Percentiles rank a stretch among this genome's conserved stretches.
Evolutionary conservation across 2,113 vertebrate genomes (phyloP).

Genomic region (Benitochromis conjunctus): DNA sequence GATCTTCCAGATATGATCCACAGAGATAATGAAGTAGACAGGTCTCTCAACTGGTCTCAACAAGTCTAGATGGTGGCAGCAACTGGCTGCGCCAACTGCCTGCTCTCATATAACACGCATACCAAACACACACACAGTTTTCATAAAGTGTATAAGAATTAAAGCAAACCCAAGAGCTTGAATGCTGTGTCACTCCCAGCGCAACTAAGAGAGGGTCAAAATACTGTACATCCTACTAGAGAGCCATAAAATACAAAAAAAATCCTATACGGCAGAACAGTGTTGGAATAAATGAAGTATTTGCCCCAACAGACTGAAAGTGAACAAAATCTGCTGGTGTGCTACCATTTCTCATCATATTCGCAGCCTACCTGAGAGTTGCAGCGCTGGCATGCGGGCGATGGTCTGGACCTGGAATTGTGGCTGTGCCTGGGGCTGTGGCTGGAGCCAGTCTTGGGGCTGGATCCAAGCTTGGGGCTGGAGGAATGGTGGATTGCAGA

Average conservation of each 20-base stretch:
- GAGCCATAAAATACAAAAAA: background rate
- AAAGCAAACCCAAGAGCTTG: background rate
- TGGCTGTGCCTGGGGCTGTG: slow-evolving; percentile 49
- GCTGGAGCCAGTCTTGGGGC: slow-evolving; percentile 33
- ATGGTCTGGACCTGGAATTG: background rate
- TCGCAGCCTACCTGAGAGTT: slow-evolving; percentile 52
- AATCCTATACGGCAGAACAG: fast-evolving
- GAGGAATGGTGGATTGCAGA: background rate
- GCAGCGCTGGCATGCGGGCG: slow-evolving; percentile 28
- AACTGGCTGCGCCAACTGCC: background rate
- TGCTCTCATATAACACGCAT: background rate
- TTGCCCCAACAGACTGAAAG: background rate
- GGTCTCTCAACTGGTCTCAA: background rate
- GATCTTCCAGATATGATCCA: background rate
- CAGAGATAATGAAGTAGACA: background rate
- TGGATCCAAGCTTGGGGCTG: slow-evolving; percentile 33
- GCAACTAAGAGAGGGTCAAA: background rate
- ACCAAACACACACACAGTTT: background rate
- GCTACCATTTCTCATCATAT: background rate
- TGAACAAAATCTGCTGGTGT: fast-evolving
- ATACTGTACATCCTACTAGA: background rate
- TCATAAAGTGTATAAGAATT: background rate
- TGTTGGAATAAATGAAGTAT: background rate
- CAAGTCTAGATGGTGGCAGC: background rate
- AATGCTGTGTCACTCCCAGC: fast-evolving